These are phyloP conservation scores for Gryllus bimaculatus DNA, from an alignment of 1,140 invertebrate species.

Conservation along the genomic window DNA sequence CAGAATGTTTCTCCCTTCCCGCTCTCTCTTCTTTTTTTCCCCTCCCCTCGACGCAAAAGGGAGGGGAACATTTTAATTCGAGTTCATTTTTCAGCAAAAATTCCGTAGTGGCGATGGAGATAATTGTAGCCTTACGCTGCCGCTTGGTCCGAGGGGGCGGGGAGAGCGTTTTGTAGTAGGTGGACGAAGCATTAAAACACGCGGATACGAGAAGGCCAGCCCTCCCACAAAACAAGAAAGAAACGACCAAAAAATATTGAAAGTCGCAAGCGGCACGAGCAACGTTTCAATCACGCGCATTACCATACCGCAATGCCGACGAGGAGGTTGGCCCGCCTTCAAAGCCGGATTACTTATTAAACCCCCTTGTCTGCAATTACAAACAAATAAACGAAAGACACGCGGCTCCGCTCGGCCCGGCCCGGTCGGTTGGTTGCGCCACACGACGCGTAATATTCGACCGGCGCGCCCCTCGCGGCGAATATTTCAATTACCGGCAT, in stretches of 20 bases:
- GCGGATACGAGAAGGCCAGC: neutral
- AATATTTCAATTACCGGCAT: neutral
- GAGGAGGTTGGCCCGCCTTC: neutral
- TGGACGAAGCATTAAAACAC: neutral
- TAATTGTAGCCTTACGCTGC: neutral
- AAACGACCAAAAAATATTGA: neutral
- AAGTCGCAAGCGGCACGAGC: neutral
- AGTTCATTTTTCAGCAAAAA: neutral
- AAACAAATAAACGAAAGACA: slow-evolving; percentile 5
- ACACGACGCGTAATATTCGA: neutral
- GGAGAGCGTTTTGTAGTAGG: neutral
- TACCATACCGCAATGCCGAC: neutral
- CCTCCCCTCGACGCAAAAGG: neutral
- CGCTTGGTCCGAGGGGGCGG: neutral
- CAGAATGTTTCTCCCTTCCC: neutral
- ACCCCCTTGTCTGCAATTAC: neutral
- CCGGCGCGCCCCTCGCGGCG: neutral
- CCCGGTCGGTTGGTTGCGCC: neutral
- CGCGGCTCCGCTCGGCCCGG: too few relatives aligned
- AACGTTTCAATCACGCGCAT: neutral
- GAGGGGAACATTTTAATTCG: neutral
- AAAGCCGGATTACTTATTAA: neutral
- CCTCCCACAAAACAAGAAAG: too few relatives aligned
- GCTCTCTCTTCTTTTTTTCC: neutral
- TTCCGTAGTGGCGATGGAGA: neutral